Conservation (phyloP, 2,113 vertebrate genomes). For the Gallinago media region DNA sequence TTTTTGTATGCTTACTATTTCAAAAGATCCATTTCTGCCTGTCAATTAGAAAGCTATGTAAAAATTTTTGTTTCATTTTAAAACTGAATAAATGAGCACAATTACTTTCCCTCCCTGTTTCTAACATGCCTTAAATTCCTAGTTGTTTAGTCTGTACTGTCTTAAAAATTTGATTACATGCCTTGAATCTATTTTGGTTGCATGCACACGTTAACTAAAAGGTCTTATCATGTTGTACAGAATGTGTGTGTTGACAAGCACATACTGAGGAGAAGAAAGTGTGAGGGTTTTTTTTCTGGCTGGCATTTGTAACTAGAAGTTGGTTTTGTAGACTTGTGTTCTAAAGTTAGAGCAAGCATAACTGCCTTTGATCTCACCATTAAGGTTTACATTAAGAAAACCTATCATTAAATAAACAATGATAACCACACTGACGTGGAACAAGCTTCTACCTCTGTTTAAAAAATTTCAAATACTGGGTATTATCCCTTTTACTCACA, state of each 20-base stretch:
- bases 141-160: constrained; percentile 28
- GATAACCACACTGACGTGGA: not conserved
- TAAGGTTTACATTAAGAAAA: constrained; percentile 28
- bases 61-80: constrained; percentile 30
- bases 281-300: not conserved
- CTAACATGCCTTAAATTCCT: constrained; percentile 53
- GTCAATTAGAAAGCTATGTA: constrained; percentile 44
- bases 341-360: not conserved
- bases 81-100: constrained; percentile 61
- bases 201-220: constrained; percentile 7
- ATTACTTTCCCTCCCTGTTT: constrained; percentile 30
- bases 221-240: constrained; percentile 28
- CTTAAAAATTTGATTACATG: constrained; percentile 4
- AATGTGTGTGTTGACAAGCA: constrained; percentile 35
- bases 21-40: not conserved
- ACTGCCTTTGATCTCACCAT: constrained; percentile 25
- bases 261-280: not conserved
- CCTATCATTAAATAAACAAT: constrained; percentile 35
- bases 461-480: not conserved
- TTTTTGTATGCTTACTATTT: constrained; percentile 31
- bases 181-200: constrained; percentile 53
- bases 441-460: constrained; percentile 30
- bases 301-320: constrained; percentile 26
- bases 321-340: constrained; percentile 1
- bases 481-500: not conserved